Percentiles rank a stretch among this genome's conserved stretches.
Conservation (phyloP, 2,888 invertebrate genomes). For the Sinhomidia bicolor region DNA sequence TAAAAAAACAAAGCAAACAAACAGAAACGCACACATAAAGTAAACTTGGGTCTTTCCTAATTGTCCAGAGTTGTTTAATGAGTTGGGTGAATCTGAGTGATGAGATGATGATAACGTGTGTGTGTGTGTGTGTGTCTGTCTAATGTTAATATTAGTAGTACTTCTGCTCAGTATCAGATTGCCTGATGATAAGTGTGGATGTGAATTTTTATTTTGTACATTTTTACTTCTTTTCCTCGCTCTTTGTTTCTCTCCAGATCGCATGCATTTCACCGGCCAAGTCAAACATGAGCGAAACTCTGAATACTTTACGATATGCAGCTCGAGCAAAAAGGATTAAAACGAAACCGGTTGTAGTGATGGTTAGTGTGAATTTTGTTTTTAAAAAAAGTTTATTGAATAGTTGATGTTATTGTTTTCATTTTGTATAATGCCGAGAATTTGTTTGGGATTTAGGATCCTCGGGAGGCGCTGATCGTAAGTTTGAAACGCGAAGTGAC, state of each 20-base stretch:
- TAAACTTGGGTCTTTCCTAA: not conserved
- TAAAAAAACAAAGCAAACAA: too few relatives aligned
- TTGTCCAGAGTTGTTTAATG: slow-evolving; percentile 4
- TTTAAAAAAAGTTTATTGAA: not conserved
- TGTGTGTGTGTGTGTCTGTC: not conserved
- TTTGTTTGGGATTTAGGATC: slow-evolving; percentile 86
- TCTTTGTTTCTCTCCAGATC: slow-evolving; percentile 85
- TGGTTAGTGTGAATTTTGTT: slow-evolving; percentile 85
- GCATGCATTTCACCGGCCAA: slow-evolving; percentile 96
- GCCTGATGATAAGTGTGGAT: not conserved
- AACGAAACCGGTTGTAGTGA: slow-evolving; percentile 95
- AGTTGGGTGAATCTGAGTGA: too few relatives aligned
- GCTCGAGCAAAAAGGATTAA: slow-evolving; percentile 95
- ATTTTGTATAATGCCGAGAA: not conserved
- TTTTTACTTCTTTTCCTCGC: too few relatives aligned
- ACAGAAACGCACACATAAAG: slow-evolving; percentile 50
- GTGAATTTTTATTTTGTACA: not conserved
- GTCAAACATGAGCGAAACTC: slow-evolving; percentile 92
- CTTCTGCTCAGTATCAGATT: not conserved
- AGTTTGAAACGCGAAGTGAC: slow-evolving; percentile 94
- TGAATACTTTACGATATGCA: slow-evolving; percentile 96
- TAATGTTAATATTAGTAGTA: not conserved
- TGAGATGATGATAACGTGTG: not conserved
- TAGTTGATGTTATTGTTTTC: not conserved
- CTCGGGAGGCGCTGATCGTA: slow-evolving; percentile 94